Conservation (phyloP, 2,113 vertebrate genomes). For the Oreochromis tanganicae region DNA sequence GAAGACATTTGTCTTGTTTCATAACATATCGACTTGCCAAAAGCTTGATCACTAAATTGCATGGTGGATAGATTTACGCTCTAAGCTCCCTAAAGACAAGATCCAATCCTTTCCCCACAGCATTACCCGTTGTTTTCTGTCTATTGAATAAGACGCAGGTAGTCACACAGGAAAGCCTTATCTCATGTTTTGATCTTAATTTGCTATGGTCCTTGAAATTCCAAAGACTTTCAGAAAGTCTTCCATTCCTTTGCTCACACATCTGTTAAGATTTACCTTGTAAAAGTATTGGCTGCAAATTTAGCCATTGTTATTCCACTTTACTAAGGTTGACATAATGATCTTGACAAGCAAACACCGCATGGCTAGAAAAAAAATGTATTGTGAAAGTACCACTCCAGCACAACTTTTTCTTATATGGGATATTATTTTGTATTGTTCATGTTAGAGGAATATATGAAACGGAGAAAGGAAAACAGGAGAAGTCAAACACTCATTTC, state of each 20-base stretch:
- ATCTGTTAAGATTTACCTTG: slow-evolving; percentile 56
- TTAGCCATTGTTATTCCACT: slow-evolving; percentile 19
- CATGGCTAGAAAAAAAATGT: neutral
- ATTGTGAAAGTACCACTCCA: slow-evolving; percentile 31
- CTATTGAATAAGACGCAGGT: neutral
- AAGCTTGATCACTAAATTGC: slow-evolving; percentile 15
- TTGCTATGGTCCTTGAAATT: slow-evolving; percentile 36
- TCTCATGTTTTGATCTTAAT: slow-evolving; percentile 41
- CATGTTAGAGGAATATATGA: neutral
- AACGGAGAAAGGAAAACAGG: neutral
- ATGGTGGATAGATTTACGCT: slow-evolving; percentile 27
- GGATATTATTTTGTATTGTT: neutral
- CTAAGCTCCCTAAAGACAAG: slow-evolving; percentile 17
- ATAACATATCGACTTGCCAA: slow-evolving; percentile 2
- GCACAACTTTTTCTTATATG: neutral
- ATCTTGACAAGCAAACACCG: slow-evolving; percentile 7
- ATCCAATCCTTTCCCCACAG: neutral
- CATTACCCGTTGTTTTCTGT: neutral
- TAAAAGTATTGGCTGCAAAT: slow-evolving; percentile 23
- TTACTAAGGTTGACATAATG: slow-evolving; percentile 10
- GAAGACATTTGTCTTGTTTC: slow-evolving; percentile 16
- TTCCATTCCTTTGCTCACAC: slow-evolving; percentile 6
- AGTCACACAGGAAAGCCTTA: slow-evolving; percentile 1
- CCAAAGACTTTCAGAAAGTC: slow-evolving; percentile 25
- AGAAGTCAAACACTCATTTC: neutral